phyloP scores from a whole-genome alignment of 2,888 invertebrate species.

The Eristalis intricaria region DNA sequence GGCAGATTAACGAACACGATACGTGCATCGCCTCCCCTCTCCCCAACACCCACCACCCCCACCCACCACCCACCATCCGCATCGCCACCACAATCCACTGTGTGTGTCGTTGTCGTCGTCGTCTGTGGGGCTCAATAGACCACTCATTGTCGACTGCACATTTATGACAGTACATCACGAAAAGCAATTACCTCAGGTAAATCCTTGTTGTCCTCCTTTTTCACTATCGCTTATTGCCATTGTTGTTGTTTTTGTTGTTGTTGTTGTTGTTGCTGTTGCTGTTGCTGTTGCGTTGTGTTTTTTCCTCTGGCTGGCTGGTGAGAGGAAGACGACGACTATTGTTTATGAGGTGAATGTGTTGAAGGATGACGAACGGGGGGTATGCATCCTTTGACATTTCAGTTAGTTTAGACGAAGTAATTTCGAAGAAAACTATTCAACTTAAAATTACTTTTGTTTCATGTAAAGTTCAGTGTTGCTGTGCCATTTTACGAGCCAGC shows the following conservation, averaged over 20 bases:
- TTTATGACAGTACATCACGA: constrained; percentile 85
- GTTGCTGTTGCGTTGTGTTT: background rate
- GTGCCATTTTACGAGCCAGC: constrained; percentile 27
- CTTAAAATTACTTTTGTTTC: constrained; percentile 66
- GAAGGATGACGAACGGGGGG: background rate
- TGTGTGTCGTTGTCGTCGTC: background rate
- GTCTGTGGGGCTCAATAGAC: background rate
- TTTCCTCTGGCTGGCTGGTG: constrained; percentile 5
- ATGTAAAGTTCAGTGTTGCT: constrained; percentile 37
- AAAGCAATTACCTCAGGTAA: constrained; percentile 84
- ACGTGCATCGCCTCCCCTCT: constrained; percentile 82
- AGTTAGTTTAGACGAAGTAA: constrained; percentile 55
- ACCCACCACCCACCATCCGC: background rate
- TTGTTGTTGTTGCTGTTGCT: background rate
- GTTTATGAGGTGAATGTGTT: background rate
- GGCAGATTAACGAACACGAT: constrained; percentile 83
- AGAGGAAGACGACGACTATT: background rate
- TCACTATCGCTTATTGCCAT: background rate
- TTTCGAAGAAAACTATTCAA: constrained; percentile 60
- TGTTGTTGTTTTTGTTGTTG: constrained; percentile 72
- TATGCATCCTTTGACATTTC: constrained; percentile 52
- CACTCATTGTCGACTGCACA: constrained; percentile 84
- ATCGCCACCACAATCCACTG: too few species aligned
- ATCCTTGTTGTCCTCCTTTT: constrained; percentile 57
- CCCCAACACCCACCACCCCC: background rate